phyloP scores from a whole-genome alignment of 2,113 vertebrate species.

The Dipodomys spectabilis region DNA sequence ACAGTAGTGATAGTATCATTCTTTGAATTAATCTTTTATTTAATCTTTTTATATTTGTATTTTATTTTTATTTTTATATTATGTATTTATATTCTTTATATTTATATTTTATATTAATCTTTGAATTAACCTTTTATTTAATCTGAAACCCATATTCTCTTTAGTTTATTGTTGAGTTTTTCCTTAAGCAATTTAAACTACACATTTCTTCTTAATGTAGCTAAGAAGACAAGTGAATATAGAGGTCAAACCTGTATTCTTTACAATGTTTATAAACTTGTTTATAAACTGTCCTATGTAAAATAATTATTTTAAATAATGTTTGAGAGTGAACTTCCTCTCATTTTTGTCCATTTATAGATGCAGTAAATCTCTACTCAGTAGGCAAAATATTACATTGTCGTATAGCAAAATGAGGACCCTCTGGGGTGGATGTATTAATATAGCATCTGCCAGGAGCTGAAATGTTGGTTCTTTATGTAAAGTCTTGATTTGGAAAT shows the following conservation, averaged over 20 bases:
- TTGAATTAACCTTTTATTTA: not conserved
- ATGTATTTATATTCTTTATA: no score
- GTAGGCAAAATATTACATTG: not conserved
- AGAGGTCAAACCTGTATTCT: not conserved
- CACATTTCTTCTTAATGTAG: not conserved
- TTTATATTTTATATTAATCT: not conserved
- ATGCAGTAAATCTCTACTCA: constrained; percentile 4
- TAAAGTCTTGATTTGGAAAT: not conserved
- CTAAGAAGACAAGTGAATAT: not conserved
- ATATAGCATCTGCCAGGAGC: not conserved
- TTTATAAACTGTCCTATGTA: not conserved
- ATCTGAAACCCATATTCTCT: not conserved
- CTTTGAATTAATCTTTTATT: no score
- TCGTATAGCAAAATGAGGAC: not conserved
- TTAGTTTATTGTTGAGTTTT: not conserved
- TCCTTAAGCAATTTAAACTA: constrained; percentile 3
- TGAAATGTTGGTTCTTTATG: not conserved
- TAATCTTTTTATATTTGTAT: no score
- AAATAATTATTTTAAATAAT: not conserved
- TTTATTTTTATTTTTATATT: no score
- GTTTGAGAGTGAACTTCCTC: not conserved
- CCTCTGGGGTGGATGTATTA: not conserved
- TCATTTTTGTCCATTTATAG: constrained; percentile 20
- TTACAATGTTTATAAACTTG: not conserved
- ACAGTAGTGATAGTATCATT: no score